Base-by-base conservation (phyloP, 2,888 invertebrate genomes). In the Keiferia lycopersicella region DNA sequence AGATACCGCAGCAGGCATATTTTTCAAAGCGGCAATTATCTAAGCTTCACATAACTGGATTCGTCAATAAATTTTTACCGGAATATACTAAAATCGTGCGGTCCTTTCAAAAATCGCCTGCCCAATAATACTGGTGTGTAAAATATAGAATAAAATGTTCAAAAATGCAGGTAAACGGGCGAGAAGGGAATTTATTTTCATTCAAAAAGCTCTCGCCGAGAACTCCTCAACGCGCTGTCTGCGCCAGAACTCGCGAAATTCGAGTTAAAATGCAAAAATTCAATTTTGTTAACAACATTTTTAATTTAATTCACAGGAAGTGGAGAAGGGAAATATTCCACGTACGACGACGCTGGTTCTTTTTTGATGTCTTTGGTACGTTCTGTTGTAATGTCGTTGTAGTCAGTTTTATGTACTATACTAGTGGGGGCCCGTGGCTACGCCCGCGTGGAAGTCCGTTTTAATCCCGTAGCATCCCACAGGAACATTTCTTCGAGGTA, bases 231-330 rank as follows among this genome's bases (percentile, higher is more conserved):
- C 53, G 57, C 57, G 48, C 62, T 62, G 57, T 58, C 57, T 58
- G 48, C 59, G 50, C n/a, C 48, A 45, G 58, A 64, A 61, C 50
- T 61, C 51, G 51, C 51, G 22, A 6, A 22, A 26, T 14, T 53
- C 51, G 1, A 3, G 56, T 58, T 57, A 57, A 61, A 64, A 64
- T 57, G 65, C 59, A 22, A 50, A 63, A 67, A 64, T 58, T 62
- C 65, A 65, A 64, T 67, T 65, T 64, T 34, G 63, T 59, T 63
- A 62, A 62, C 64, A 65, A 64, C 65, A 64, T 67, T 67, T 66
- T 67, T 65, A 65, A 67, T 67, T 65, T 63, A 34, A 53, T 62
- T n/a, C n/a, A 57, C 34, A 4, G 51, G 11, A 14, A 53, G 51
- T 53, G 58, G 39, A 20, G 20, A 59, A 57, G 18, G 38, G 58